Evolutionary conservation across 35 echinoderm and acorn worm genomes (phyloP), one percentile per base, ranked within the genome.

Genomic region (Apostichopus japonicus): DNA sequence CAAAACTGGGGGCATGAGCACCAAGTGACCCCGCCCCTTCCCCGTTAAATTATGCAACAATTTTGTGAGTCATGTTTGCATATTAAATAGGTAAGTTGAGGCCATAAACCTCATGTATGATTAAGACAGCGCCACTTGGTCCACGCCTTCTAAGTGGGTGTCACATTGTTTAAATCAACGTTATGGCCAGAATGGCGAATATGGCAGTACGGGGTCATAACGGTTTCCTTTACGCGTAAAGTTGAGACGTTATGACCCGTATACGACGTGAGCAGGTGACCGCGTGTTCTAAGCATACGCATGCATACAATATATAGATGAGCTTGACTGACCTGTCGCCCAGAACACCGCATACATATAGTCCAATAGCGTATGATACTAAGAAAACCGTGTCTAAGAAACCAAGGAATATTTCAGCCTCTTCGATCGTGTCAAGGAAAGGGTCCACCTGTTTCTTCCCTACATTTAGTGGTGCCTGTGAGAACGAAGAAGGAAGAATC

Each of bases 361-460:
- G 88, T 7, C 96, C 96, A 24, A 93, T 55, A 56, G 96, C 93
- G 27, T 97, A 97, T 19, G 96, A 93, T n/a, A 91, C 55, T 1
- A 97, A 87, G 73, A 97, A 97, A 1, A 97, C 79, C 4, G 96
- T 97, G 56, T 97, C 96, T 21, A 97, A 78, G n/a, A 97, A 77
- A 17, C 96, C 93, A 67, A 97, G 92, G 79, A 97, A 97, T 11
- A 97, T 91, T 61, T 97, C 96, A 16, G 91, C 96, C 55, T 97
- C 88, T 83, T 94, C 91, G 1, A 84, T 84, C 23, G 80, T 93
- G 17, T 97, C 91, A 16, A 97, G 71, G 56, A 97, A 97, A 22
- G 94, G 92, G 65, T 97, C 90, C 4, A 91, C 72, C 22, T 24
- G 33, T 52, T 51, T 21, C 5, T 33, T 33, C 63, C 27, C 56